Conservation (phyloP, 2,113 vertebrate species). For the Elephantulus edwardii region DNA sequence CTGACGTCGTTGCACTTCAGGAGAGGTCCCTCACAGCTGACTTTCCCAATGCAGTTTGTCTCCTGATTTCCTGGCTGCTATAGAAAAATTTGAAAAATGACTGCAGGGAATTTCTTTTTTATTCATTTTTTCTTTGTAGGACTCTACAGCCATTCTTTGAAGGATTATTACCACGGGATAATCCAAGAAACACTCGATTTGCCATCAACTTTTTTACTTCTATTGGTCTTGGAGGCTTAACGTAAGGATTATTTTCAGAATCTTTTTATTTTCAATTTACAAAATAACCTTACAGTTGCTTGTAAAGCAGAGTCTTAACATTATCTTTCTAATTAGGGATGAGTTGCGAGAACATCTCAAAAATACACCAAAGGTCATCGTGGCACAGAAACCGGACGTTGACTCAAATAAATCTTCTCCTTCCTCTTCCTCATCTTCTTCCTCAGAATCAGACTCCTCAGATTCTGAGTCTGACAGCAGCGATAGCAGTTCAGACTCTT, state of each 20-base stretch:
- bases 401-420: constrained; percentile 91
- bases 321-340: constrained; percentile 86
- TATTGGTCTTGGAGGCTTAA: constrained; percentile 97
- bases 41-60: no score
- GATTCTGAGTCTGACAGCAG: constrained; percentile 84
- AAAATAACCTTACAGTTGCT: not conserved
- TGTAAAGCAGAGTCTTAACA: constrained; percentile 31
- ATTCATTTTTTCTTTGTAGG: constrained; percentile 81
- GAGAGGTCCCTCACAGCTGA: no score
- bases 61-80: no score
- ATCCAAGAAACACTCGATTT: constrained; percentile 97
- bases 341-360: constrained; percentile 97
- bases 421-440: constrained; percentile 85
- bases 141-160: constrained; percentile 96
- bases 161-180: constrained; percentile 96
- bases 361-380: constrained; percentile 97
- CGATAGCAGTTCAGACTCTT: constrained; percentile 86
- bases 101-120: constrained; percentile 1
- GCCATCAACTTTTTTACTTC: constrained; percentile 99
- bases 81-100: constrained; percentile 3
- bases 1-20: no score
- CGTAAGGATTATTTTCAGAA: constrained; percentile 86
- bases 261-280: constrained; percentile 36
- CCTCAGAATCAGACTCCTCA: constrained; percentile 86
- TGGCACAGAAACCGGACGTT: constrained; percentile 96